A percentile compares a stretch with the other conserved stretches of the same genome.
Evolutionary conservation across 2,888 invertebrate species (phyloP).

Genomic region (Linnaemya tessellans): DNA sequence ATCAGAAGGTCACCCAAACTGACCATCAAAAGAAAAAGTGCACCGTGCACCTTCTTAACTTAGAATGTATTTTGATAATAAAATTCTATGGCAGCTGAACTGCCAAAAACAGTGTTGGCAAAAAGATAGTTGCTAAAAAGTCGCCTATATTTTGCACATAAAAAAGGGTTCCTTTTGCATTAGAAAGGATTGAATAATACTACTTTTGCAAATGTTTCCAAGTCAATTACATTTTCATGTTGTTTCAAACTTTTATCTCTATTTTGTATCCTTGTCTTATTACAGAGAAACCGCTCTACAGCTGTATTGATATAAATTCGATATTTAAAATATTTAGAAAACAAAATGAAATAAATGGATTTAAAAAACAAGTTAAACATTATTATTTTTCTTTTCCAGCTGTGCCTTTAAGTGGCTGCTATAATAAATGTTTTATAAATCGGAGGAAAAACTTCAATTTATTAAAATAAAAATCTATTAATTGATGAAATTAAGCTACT

Average conservation of each 20-base stretch:
- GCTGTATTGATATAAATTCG: neutral
- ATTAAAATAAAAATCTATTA: constrained; percentile 49
- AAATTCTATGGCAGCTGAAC: too few relatives aligned
- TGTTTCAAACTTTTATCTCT: constrained; percentile 1
- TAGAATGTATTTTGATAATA: too few relatives aligned
- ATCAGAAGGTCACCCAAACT: too few relatives aligned
- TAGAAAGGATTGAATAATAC: too few relatives aligned
- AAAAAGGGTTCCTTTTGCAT: too few relatives aligned
- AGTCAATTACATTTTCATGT: constrained; percentile 51
- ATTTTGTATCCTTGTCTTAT: neutral
- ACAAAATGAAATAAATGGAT: neutral
- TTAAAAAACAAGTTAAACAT: neutral
- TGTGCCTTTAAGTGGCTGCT: constrained; percentile 17
- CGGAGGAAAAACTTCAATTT: constrained; percentile 29
- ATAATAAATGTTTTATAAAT: neutral
- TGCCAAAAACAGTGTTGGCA: too few relatives aligned
- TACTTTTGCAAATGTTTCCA: too few relatives aligned
- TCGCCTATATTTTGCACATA: too few relatives aligned
- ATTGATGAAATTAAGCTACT: too few relatives aligned
- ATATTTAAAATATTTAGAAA: neutral
- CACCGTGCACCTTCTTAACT: too few relatives aligned
- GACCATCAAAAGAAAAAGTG: too few relatives aligned
- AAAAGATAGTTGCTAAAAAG: too few relatives aligned
- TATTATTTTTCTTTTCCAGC: neutral
- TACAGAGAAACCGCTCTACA: neutral